Percentiles rank a stretch among this genome's conserved stretches.
phyloP scores from a whole-genome alignment of 2,888 invertebrate genomes.

The Clitarchus hookeri region DNA sequence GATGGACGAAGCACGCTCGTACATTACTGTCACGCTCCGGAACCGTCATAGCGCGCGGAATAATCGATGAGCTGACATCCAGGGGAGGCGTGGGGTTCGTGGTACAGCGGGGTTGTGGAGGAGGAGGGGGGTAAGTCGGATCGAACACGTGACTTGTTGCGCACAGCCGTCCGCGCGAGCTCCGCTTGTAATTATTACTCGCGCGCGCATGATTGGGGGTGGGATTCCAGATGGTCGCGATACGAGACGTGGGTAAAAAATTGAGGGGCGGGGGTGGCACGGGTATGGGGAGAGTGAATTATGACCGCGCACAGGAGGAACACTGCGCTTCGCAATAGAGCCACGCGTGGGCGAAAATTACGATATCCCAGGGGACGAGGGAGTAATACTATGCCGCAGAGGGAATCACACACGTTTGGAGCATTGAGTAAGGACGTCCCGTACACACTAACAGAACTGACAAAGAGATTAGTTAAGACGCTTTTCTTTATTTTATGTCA shows the following conservation, averaged over 20 bases:
- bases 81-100: no score
- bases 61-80: not conserved
- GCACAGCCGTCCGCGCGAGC: constrained; percentile 27
- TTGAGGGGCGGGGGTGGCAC: not conserved
- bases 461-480: no score
- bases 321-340: no score
- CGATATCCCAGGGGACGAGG: no score
- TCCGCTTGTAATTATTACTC: constrained; percentile 36
- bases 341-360: no score
- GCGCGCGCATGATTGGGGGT: constrained; percentile 34
- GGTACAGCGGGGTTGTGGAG: not conserved
- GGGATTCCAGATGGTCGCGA: constrained; percentile 30
- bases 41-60: not conserved
- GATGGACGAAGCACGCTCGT: not conserved
- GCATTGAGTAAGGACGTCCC: no score
- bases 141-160: constrained; percentile 36
- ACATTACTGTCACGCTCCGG: not conserved
- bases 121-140: constrained; percentile 10
- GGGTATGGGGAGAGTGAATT: not conserved
- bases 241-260: not conserved
- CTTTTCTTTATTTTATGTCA: no score
- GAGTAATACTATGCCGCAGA: no score
- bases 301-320: not conserved
- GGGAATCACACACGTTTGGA: no score
- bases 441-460: no score